phyloP scores from a whole-genome alignment of 2,797 vertebrate species.

The Acipenser ruthenus region DNA sequence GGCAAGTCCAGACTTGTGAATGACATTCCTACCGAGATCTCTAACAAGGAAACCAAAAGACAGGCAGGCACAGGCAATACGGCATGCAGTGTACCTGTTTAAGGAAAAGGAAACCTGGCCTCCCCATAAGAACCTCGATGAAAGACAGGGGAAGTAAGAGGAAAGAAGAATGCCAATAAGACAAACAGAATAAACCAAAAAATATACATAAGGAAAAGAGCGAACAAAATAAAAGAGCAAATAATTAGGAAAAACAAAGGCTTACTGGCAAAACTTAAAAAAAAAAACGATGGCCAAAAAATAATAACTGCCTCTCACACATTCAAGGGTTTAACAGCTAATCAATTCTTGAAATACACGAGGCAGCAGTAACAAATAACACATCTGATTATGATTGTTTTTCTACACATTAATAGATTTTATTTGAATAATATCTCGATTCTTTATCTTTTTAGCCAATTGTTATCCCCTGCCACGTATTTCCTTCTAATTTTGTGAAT shows the following conservation, averaged over 20 bases:
- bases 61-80: slow-evolving; percentile 34
- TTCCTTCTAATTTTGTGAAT: too few relatives aligned
- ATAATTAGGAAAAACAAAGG: slow-evolving; percentile 35
- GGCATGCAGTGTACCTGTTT: slow-evolving; percentile 76
- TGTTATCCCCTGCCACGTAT: too few relatives aligned
- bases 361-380: too few relatives aligned
- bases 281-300: too few relatives aligned
- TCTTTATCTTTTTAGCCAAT: too few relatives aligned
- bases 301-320: too few relatives aligned
- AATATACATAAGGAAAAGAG: slow-evolving; percentile 21
- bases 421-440: too few relatives aligned
- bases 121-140: slow-evolving; percentile 67
- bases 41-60: slow-evolving; percentile 11
- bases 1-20: background rate
- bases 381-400: too few relatives aligned
- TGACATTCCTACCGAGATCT: background rate
- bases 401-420: too few relatives aligned
- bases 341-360: too few relatives aligned
- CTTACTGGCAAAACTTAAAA: too few relatives aligned
- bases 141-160: slow-evolving; percentile 61
- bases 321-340: too few relatives aligned
- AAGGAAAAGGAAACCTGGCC: slow-evolving; percentile 62
- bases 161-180: slow-evolving; percentile 61
- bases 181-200: slow-evolving; percentile 41
- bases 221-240: slow-evolving; percentile 27